Base-by-base conservation (phyloP, 2,888 invertebrate genomes). In the Auanema sp. region DNA sequence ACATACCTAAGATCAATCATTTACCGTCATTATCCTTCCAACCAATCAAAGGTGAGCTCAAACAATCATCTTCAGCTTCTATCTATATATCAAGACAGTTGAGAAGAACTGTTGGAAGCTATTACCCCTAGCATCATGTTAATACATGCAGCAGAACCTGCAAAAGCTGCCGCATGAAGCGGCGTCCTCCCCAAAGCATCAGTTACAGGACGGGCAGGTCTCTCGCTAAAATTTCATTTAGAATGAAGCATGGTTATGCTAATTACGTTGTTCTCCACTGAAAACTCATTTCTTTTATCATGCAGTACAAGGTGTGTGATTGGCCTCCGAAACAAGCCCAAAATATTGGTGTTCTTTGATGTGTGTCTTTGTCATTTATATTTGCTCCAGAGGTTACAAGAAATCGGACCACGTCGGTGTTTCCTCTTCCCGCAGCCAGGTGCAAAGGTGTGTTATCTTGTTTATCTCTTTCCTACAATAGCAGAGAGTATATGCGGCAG, bases 291-390 rank as follows among this genome's bases (percentile, higher is more conserved):
- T 76, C 76, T 21, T 68, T 70, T 41, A 80, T 76, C 80, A 81
- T 77, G 16, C 74, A 73, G 44, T 76, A 65, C 14, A 80, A 67
- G 1, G 80, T 79, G 51, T 77, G 76, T 1, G 77, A 68, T 58
- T 82, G 76, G 0, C 82, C 81, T 1, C 80, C 80, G 43, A 80
- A 66, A 59, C 79, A 80, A 1, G 81, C 79, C 72, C 79, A 79
- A 57, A 79, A 81, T 4, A 83, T 58, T 0, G 81, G 76, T 0
- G 81, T 79, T 49, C 81, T 74, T 60, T 56, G 66, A 62, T 10
- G 14, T 0, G 67, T 59, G 49, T 75, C 76, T 8, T 56, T 65
- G 25, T 75, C 75, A 23, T 68, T 71, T 53, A 74, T 69, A 21
- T 70, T 62, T 10, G 75, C 78, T 1, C 71, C 69, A 3, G 67